Percentiles rank a stretch among this genome's conserved stretches.
phyloP scores from a whole-genome alignment of 2,113 vertebrate species.

The Silurus meridionalis region DNA sequence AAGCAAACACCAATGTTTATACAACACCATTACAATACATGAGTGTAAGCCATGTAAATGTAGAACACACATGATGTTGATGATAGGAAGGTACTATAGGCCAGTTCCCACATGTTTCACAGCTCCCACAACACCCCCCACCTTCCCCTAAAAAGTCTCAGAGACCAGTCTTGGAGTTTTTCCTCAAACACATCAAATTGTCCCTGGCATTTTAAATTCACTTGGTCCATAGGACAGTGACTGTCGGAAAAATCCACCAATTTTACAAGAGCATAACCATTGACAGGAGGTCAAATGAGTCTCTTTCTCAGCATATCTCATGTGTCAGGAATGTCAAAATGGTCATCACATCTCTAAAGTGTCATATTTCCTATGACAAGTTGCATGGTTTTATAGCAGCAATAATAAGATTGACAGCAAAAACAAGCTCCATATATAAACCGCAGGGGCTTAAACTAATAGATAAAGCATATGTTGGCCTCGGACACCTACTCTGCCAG shows the following conservation, averaged over 20 bases:
- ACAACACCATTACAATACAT: not conserved
- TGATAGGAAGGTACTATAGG: not conserved
- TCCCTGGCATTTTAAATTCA: not conserved
- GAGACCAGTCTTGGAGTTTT: not conserved
- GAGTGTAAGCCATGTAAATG: not conserved
- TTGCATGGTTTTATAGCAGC: no score
- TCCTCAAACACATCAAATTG: not conserved
- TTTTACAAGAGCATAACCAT: not conserved
- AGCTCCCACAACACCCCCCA: not conserved
- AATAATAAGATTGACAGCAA: no score
- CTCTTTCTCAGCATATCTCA: slow-evolving; percentile 6
- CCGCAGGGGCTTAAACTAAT: slow-evolving; percentile 32
- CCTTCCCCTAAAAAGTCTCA: not conserved
- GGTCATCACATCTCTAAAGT: not conserved
- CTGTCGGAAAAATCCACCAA: not conserved
- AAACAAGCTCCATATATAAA: no score
- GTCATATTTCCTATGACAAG: not conserved
- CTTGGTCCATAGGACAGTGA: not conserved
- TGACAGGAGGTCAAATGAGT: not conserved
- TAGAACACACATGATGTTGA: not conserved
- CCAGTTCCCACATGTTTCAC: not conserved
- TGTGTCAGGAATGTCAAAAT: slow-evolving; percentile 8
- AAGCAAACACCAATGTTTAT: not conserved
- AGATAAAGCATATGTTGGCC: slow-evolving; percentile 51
- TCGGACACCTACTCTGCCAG: slow-evolving; percentile 25